Conservation (phyloP, 2,888 invertebrate genomes). For the Acleris cristana region DNA sequence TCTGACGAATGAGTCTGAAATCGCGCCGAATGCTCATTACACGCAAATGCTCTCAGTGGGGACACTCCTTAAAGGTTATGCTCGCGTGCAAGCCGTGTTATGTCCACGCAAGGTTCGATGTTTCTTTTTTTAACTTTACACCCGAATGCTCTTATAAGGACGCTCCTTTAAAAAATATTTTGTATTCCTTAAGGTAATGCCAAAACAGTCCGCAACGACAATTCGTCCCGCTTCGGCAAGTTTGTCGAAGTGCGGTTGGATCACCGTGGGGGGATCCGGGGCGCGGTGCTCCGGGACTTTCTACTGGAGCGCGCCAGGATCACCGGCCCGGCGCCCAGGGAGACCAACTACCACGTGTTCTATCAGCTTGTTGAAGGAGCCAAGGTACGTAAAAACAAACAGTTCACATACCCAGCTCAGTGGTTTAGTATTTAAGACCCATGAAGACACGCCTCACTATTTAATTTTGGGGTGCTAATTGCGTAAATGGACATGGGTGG, state of each 20-base stretch:
- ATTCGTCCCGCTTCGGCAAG: conserved; percentile 97
- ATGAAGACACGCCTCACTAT: too few species aligned
- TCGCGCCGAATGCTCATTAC: too few species aligned
- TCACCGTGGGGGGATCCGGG: conserved; percentile 93
- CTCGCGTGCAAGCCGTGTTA: too few species aligned
- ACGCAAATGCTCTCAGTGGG: too few species aligned
- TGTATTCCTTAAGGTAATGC: conserved; percentile 88
- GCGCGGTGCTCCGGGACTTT: conserved; percentile 96
- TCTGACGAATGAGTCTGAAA: too few species aligned
- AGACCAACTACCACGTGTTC: conserved; percentile 96
- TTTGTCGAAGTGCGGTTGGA: conserved; percentile 97
- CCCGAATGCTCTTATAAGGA: neutral
- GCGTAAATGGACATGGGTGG: too few species aligned
- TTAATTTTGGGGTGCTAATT: too few species aligned
- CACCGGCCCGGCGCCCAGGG: conserved; percentile 93
- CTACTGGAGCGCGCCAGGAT: conserved; percentile 95
- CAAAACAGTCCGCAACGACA: conserved; percentile 96
- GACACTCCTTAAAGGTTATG: too few species aligned
- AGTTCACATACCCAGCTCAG: neutral
- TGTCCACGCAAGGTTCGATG: too few species aligned
- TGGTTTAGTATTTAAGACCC: too few species aligned
- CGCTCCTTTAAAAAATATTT: too few species aligned
- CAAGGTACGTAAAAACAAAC: conserved; percentile 75
- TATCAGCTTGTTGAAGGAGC: conserved; percentile 95
- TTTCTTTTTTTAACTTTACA: too few species aligned